Evolutionary conservation across 2,113 vertebrate species (phyloP), one percentile per base, ranked within the genome.

Genomic region (Electrona antarctica): DNA sequence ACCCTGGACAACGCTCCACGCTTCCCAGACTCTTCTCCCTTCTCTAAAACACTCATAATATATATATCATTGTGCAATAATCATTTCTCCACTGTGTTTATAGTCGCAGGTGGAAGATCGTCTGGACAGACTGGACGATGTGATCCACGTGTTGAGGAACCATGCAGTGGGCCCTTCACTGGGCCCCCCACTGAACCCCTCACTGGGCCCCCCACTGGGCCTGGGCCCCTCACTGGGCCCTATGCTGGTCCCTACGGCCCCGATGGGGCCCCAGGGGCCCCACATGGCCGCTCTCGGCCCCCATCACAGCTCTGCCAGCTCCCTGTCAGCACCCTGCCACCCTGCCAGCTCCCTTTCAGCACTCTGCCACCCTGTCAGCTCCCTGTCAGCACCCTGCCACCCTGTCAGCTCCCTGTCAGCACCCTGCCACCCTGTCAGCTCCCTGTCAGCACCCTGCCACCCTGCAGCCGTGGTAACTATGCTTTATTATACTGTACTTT

Each of bases 101-200:
- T 92, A 96, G 89, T 97, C 95, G 84, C 94, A 97, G 71, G 96
- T 98, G 93, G 97, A 98, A 83, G 96, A 98, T 87, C 95, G 96
- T 69, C 81, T 99, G 91, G 97, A 98, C 92, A 91, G 97, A 51
- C 91, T 99, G 1, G 97, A 99, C 21, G 97, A 99, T 74, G 97
- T 97, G 76, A 99, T 98, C 85, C 95, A 99, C 6, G 96, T 99
- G 4, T 91, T 99, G 62, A 92, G 96, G 80, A 98, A 97, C 85
- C 97, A 99, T 29, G 97, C 97, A 0, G 97, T 98, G 75, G 97
- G 96, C 74, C 95, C 96, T n/a, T 90, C 94, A 50, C 83, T 87
- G 71, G 0, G 91, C 94, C 21, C 21, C 21, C 2, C 21, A 21
- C 21, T 21, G 0, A n/a, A n/a, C n/a, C n/a, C n/a, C n/a, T n/a